Evolutionary conservation across 2,888 invertebrate species (phyloP).

Genomic region (Rhogogaster chlorosoma): DNA sequence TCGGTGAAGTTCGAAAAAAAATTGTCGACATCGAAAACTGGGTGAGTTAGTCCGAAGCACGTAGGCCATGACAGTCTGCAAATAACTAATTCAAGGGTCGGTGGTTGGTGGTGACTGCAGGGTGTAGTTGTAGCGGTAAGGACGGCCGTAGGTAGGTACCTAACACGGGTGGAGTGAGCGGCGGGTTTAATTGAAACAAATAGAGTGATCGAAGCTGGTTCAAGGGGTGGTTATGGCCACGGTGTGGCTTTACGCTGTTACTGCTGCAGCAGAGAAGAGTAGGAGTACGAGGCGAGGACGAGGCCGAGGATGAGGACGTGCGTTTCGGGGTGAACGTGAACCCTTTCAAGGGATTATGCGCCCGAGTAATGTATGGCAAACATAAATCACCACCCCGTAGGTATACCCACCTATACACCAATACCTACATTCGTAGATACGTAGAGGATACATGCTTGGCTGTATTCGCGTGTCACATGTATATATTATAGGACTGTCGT

Average conservation of each 20-base stretch:
- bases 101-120: not conserved
- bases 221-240: constrained; percentile 49
- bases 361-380: constrained; percentile 74
- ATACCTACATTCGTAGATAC: not conserved
- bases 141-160: not conserved
- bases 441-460: not conserved
- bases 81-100: constrained; percentile 50
- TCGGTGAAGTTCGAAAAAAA: no score
- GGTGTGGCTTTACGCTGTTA: not conserved
- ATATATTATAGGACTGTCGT: not conserved
- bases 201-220: constrained; percentile 72
- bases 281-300: constrained; percentile 32
- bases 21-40: not conserved
- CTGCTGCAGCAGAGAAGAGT: not conserved
- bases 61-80: constrained; percentile 4
- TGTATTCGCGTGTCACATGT: not conserved
- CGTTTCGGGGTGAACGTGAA: constrained; percentile 63
- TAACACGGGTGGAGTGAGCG: constrained; percentile 5
- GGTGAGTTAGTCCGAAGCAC: not conserved
- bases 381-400: constrained; percentile 70
- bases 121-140: not conserved
- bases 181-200: constrained; percentile 73
- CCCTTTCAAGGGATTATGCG: constrained; percentile 76
- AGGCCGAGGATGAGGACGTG: constrained; percentile 55
- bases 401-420: not conserved